Percentiles rank a stretch among this genome's conserved stretches.
These are phyloP conservation scores for Enteromius treurensis DNA, from an alignment of 2,797 vertebrate species.

Conservation along the genomic window DNA sequence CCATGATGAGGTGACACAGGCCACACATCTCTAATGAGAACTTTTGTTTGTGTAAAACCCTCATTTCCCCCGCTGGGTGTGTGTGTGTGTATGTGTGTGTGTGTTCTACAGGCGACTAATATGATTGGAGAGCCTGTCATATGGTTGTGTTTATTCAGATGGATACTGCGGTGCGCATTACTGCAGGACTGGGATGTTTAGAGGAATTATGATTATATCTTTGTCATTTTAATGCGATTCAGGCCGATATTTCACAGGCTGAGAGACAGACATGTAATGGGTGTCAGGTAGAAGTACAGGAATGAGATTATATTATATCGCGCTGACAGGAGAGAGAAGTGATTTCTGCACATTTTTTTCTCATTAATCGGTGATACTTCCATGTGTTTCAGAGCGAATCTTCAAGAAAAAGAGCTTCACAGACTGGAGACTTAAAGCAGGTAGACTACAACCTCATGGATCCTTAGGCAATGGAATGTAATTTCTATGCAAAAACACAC, in stretches of 20 bases:
- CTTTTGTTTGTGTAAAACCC: constrained; percentile 48
- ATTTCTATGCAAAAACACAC: not conserved
- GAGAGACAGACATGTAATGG: constrained; percentile 67
- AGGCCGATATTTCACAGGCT: constrained; percentile 65
- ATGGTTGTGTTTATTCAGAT: constrained; percentile 49
- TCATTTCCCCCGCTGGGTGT: constrained; percentile 24
- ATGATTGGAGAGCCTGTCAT: constrained; percentile 46
- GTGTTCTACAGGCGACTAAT: constrained; percentile 24
- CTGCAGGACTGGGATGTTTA: constrained; percentile 61
- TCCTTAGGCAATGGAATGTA: not conserved
- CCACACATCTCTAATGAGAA: constrained; percentile 40
- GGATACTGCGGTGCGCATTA: constrained; percentile 51
- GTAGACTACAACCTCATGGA: not conserved
- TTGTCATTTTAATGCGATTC: constrained; percentile 81
- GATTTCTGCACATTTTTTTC: constrained; percentile 23
- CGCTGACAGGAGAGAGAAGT: constrained; percentile 42
- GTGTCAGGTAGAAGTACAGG: constrained; percentile 68
- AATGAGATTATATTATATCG: constrained; percentile 56
- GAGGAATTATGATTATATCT: constrained; percentile 67
- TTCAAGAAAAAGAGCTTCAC: constrained; percentile 46
- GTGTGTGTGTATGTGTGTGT: not conserved
- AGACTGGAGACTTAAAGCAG: constrained; percentile 48
- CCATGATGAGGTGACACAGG: constrained; percentile 14
- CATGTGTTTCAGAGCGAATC: constrained; percentile 20
- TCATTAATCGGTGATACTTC: constrained; percentile 28